Conservation (phyloP, 2,797 vertebrate genomes). For the Takifugu ocellatus region DNA sequence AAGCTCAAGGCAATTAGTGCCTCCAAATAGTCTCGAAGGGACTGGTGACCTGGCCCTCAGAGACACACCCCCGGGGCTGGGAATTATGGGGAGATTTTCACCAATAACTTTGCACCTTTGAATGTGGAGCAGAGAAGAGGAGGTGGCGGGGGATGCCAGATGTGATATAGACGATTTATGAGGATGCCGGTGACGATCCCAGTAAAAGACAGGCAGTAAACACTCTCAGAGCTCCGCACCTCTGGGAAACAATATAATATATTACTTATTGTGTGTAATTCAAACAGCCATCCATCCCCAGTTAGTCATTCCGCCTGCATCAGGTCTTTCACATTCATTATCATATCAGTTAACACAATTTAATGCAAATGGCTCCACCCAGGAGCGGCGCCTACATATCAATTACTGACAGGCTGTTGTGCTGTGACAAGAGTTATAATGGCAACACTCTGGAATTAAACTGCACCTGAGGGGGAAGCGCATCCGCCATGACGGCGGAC, state of each 20-base stretch:
- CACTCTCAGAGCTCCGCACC: constrained; percentile 36
- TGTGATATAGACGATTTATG: constrained; percentile 39
- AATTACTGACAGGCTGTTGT: constrained; percentile 73
- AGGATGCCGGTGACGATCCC: constrained; percentile 23
- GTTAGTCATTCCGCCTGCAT: constrained; percentile 73
- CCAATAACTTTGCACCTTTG: constrained; percentile 3
- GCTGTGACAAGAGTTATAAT: constrained; percentile 65
- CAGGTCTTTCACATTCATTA: constrained; percentile 77
- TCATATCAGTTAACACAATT: constrained; percentile 80
- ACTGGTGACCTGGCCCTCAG: constrained; percentile 1
- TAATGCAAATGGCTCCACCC: constrained; percentile 79
- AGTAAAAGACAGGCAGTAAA: constrained; percentile 62
- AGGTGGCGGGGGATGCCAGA: constrained; percentile 19
- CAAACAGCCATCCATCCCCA: constrained; percentile 75
- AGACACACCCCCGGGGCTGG: no score
- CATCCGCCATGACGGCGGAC: constrained; percentile 6
- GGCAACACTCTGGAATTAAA: constrained; percentile 66
- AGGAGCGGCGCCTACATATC: constrained; percentile 72
- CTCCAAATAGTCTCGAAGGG: neutral
- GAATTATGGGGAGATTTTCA: neutral
- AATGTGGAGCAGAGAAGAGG: constrained; percentile 10
- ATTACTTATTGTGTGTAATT: constrained; percentile 78
- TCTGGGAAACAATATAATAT: constrained; percentile 66
- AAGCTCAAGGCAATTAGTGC: no score
- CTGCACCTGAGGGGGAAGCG: constrained; percentile 60